Evolutionary conservation across 2,113 vertebrate species (phyloP).

Genomic region (Heterocephalus glaber): DNA sequence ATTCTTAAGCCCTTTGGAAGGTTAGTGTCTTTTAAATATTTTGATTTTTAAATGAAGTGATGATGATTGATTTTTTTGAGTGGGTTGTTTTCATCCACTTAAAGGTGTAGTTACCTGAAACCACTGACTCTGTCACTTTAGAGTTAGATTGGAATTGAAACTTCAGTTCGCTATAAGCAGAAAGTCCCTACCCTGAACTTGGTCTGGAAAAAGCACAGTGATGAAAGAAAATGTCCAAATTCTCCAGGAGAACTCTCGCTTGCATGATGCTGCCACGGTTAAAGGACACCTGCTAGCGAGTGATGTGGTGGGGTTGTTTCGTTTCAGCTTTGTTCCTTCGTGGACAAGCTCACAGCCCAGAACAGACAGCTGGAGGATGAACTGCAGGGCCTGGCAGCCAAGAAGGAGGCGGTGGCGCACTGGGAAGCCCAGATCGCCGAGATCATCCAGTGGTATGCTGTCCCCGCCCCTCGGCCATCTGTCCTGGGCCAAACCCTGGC

Average conservation of each 20-base stretch:
- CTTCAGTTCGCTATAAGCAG: fast-evolving
- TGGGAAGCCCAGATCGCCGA: conserved; percentile 99
- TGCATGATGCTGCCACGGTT: background rate
- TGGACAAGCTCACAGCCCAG: conserved; percentile 94
- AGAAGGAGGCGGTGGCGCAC: conserved; percentile 96
- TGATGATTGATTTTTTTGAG: background rate
- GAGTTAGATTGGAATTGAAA: conserved; percentile 15
- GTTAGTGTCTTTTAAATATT: background rate
- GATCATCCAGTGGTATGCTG: conserved; percentile 96
- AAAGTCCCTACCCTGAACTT: background rate
- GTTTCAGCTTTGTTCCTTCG: conserved; percentile 92
- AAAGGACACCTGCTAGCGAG: background rate
- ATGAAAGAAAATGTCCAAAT: background rate
- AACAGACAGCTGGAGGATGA: conserved; percentile 96
- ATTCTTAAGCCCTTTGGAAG: background rate
- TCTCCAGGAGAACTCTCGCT: background rate
- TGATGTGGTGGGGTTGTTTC: conserved; percentile 2
- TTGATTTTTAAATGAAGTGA: background rate
- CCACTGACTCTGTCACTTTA: background rate
- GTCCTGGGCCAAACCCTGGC: background rate
- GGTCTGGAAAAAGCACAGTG: background rate
- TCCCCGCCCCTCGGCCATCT: background rate
- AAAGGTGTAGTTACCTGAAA: background rate
- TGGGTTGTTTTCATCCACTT: background rate
- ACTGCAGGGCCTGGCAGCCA: conserved; percentile 93